Percentiles rank a stretch among this genome's conserved stretches.
These are phyloP conservation scores for Etheostoma nigrum DNA, from an alignment of 2,797 vertebrate genomes.

Conservation along the genomic window DNA sequence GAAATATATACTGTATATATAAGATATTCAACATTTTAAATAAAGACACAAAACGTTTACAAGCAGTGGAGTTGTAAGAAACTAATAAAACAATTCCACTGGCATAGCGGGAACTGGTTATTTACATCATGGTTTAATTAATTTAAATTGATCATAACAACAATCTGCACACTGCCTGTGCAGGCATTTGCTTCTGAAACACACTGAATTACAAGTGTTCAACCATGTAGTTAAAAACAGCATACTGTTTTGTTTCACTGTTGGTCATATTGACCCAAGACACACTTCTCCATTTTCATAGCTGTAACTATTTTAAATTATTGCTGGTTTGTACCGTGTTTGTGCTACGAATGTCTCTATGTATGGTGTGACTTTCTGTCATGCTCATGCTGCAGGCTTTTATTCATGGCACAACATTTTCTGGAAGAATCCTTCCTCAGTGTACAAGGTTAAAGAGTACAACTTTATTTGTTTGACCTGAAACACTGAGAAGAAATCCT, in stretches of 20 bases:
- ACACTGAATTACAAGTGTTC: neutral
- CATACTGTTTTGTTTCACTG: neutral
- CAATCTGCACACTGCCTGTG: neutral
- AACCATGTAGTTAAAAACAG: neutral
- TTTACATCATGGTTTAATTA: neutral
- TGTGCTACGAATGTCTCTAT: neutral
- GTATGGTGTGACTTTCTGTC: neutral
- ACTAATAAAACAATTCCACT: no score
- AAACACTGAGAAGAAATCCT: neutral
- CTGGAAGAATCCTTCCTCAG: neutral
- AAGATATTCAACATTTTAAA: neutral
- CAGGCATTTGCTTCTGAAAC: neutral
- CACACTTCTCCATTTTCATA: neutral
- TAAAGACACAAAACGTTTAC: no score
- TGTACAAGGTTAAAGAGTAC: neutral
- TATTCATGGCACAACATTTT: neutral
- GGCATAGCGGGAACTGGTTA: no score
- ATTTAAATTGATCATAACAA: no score
- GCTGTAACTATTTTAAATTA: accelerated
- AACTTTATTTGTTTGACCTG: neutral
- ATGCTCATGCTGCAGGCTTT: neutral
- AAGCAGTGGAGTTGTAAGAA: no score
- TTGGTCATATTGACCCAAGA: neutral
- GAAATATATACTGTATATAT: neutral
- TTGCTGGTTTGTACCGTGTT: neutral